Percentiles rank a stretch among this genome's conserved stretches.
Conservation (phyloP, 2,797 vertebrate genomes). For the Epinephelus malabaricus region DNA sequence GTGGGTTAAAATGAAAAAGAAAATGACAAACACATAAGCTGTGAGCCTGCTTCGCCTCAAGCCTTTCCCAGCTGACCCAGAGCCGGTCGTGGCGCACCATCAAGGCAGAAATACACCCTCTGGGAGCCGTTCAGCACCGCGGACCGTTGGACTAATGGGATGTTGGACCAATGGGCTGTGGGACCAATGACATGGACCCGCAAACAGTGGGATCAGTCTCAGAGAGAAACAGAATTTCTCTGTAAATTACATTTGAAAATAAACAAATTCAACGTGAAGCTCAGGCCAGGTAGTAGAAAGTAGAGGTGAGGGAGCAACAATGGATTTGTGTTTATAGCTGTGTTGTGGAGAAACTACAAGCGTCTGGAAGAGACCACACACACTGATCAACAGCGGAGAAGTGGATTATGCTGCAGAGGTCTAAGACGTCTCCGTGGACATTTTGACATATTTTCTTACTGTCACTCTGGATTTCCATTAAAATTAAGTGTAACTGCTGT, state of each 20-base stretch:
- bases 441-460: not conserved
- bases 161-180: too few relatives aligned
- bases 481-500: not conserved
- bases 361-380: not conserved
- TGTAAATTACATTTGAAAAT: conserved; percentile 5
- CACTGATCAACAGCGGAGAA: not conserved
- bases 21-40: too few relatives aligned
- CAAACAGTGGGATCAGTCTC: not conserved
- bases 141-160: too few relatives aligned
- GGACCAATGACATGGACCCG: too few relatives aligned
- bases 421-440: not conserved
- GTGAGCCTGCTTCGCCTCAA: too few relatives aligned
- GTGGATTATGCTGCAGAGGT: not conserved
- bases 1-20: too few relatives aligned
- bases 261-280: not conserved
- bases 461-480: not conserved
- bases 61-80: too few relatives aligned
- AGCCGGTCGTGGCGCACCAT: too few relatives aligned
- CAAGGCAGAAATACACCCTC: too few relatives aligned
- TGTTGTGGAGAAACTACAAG: not conserved
- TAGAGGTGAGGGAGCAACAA: not conserved
- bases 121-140: too few relatives aligned
- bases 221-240: not conserved
- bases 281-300: not conserved
- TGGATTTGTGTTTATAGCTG: not conserved